A percentile compares a stretch with the other conserved stretches of the same genome.
phyloP scores from a whole-genome alignment of 2,113 vertebrate species.

The Cheirogaleus medius region DNA sequence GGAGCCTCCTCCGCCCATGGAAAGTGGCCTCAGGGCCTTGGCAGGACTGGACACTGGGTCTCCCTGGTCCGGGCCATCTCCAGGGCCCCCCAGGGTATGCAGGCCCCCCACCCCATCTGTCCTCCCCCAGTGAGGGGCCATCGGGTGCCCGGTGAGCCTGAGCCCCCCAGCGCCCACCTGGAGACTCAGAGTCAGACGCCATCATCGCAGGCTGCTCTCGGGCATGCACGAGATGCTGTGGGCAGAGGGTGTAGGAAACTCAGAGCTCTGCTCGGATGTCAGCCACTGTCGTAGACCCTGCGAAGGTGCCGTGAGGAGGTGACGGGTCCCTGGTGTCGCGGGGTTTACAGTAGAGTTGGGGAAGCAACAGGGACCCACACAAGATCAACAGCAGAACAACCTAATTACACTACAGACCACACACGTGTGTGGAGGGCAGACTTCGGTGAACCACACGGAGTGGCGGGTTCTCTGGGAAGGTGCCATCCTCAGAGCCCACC shows the following conservation, averaged over 20 bases:
- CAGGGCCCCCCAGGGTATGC: neutral
- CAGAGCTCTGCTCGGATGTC: neutral
- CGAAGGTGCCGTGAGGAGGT: neutral
- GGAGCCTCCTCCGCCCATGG: neutral
- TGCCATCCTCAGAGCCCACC: neutral
- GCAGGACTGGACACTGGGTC: neutral
- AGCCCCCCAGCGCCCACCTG: neutral
- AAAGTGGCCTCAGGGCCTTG: neutral
- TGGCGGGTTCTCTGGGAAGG: too few relatives aligned
- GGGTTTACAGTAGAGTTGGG: neutral
- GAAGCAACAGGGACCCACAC: too few relatives aligned
- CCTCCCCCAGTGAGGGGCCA: neutral
- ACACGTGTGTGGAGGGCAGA: neutral
- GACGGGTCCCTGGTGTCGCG: neutral
- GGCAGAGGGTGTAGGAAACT: neutral
- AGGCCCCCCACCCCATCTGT: fast-evolving
- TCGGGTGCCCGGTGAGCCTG: neutral
- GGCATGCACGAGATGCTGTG: neutral
- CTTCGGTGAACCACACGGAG: too few relatives aligned
- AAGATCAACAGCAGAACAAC: neutral
- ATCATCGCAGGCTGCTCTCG: neutral
- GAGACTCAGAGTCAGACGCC: too few relatives aligned
- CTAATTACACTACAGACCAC: neutral
- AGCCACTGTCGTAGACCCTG: too few relatives aligned
- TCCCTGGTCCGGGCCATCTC: neutral